These are phyloP conservation scores for Corvus hawaiiensis DNA, from an alignment of 2,113 vertebrate species.

Conservation along the genomic window DNA sequence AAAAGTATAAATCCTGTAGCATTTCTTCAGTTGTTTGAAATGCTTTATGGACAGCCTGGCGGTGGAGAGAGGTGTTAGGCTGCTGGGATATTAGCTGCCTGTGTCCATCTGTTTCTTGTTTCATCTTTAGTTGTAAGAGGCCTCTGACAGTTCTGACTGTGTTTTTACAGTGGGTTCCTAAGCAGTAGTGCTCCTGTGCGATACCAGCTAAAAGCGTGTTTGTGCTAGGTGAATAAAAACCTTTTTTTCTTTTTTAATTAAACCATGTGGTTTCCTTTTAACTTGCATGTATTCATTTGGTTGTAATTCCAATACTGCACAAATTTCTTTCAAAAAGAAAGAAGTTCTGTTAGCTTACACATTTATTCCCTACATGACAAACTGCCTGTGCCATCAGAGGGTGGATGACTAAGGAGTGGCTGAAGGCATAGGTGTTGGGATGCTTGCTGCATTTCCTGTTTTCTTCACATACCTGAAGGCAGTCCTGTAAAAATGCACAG, in stretches of 20 bases:
- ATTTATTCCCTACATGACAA: not conserved
- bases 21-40: not conserved
- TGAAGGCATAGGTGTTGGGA: not conserved
- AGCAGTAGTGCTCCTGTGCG: not conserved
- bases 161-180: not conserved
- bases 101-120: not conserved
- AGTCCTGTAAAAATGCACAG: not conserved
- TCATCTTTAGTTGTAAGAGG: not conserved
- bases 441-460: not conserved
- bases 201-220: not conserved
- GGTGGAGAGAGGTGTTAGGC: not conserved
- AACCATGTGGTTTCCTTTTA: not conserved
- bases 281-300: not conserved
- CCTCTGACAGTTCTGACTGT: not conserved
- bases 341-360: not conserved
- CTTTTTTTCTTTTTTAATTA: not conserved
- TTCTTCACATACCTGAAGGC: not conserved
- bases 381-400: not conserved
- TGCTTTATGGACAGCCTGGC: not conserved
- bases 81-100: not conserved
- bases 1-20: not conserved
- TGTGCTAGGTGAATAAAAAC: not conserved
- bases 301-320: not conserved
- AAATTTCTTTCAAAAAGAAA: not conserved
- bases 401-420: not conserved